Conservation (phyloP, 1,140 invertebrate genomes). For the Hirudo medicinalis region DNA sequence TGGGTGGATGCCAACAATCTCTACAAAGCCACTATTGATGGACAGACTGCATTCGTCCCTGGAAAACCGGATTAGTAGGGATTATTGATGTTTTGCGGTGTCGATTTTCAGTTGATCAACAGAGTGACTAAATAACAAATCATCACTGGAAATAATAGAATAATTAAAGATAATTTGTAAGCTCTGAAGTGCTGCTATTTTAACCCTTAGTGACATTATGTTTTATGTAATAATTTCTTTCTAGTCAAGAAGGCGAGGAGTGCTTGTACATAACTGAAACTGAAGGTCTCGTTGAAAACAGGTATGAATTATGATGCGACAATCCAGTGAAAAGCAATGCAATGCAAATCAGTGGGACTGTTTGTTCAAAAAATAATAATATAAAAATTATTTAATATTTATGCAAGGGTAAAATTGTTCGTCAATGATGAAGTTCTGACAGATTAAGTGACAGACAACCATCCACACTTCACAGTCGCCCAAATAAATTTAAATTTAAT, state of each 20-base stretch:
- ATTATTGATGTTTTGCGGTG: not conserved
- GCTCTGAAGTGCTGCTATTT: no score
- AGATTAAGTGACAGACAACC: no score
- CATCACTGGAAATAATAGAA: no score
- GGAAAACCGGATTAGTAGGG: constrained; percentile 21
- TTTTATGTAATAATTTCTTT: not conserved
- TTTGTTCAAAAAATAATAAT: not conserved
- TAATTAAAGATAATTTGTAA: no score
- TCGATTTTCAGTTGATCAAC: not conserved
- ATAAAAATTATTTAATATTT: not conserved
- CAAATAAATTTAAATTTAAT: no score
- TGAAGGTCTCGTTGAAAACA: not conserved
- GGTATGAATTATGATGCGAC: not conserved
- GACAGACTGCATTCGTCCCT: constrained; percentile 18
- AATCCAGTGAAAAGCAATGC: not conserved
- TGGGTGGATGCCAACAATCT: constrained; percentile 8
- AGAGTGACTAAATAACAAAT: not conserved
- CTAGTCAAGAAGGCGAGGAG: not conserved
- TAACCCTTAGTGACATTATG: no score
- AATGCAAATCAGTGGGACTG: not conserved
- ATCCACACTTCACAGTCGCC: no score
- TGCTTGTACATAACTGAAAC: not conserved
- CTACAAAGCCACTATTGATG: not conserved
- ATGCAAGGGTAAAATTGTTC: not conserved
- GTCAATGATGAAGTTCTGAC: not conserved